Percentiles rank a stretch among this genome's conserved stretches.
Evolutionary conservation across 1,140 invertebrate species (phyloP).

Genomic region (Anthonomus grandis): DNA sequence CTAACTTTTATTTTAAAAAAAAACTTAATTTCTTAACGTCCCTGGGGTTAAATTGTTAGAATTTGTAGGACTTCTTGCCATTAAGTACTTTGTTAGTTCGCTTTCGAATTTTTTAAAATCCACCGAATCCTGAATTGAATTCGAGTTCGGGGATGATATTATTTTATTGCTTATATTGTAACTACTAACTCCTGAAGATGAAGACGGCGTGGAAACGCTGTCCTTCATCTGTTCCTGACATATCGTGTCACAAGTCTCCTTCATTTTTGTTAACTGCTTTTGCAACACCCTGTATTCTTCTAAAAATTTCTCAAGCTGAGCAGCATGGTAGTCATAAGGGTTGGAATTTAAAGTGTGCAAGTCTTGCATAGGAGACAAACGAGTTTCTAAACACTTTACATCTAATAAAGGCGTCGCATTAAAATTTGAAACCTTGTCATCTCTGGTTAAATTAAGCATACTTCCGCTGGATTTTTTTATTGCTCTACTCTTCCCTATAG

Average conservation of each 20-base stretch:
- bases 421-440: slow-evolving; percentile 41
- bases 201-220: slow-evolving; percentile 9
- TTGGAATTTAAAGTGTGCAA: slow-evolving; percentile 46
- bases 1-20: no score
- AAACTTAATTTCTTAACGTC: slow-evolving; percentile 17
- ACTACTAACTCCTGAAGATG: slow-evolving; percentile 41
- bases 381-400: slow-evolving; percentile 50
- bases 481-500: slow-evolving; percentile 37
- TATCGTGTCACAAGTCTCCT: slow-evolving; percentile 67
- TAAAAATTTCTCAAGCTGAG: slow-evolving; percentile 70
- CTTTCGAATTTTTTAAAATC: slow-evolving; percentile 53
- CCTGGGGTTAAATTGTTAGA: slow-evolving; percentile 18
- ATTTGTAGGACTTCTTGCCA: slow-evolving; percentile 48
- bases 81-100: slow-evolving; percentile 52
- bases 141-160: slow-evolving; percentile 48
- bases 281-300: slow-evolving; percentile 72
- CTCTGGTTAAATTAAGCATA: slow-evolving; percentile 53
- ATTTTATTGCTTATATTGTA: slow-evolving; percentile 29
- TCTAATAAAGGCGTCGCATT: slow-evolving; percentile 53
- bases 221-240: slow-evolving; percentile 46
- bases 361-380: slow-evolving; percentile 23
- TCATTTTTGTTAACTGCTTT: slow-evolving; percentile 73
- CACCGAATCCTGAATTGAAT: slow-evolving; percentile 48
- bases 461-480: slow-evolving; percentile 54
- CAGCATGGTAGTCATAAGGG: slow-evolving; percentile 69